A percentile compares a stretch with the other conserved stretches of the same genome.
Evolutionary conservation across 30 jellyfish, hydroid and myxozoan genomes (phyloP).

Genomic region (Hydractinia echinata): DNA sequence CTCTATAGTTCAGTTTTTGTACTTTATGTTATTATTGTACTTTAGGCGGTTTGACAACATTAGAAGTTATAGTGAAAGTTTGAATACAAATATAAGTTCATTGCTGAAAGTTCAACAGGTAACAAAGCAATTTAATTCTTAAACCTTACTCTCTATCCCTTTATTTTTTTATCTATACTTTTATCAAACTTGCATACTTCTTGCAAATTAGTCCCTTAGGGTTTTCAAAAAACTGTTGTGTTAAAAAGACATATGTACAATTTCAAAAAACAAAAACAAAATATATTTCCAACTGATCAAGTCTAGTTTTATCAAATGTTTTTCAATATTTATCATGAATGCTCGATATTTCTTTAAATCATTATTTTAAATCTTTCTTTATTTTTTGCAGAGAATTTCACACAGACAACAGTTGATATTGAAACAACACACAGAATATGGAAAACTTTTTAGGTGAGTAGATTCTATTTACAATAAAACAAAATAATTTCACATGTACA

Average conservation of each 20-base stretch:
- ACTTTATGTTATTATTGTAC: background rate
- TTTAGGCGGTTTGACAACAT: slow-evolving; percentile 90
- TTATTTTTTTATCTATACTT: background rate
- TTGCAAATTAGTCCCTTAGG: background rate
- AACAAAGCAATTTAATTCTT: background rate
- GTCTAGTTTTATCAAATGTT: background rate
- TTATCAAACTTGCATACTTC: background rate
- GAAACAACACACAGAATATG: slow-evolving; percentile 79
- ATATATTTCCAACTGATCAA: too few relatives aligned
- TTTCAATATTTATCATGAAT: background rate
- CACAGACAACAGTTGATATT: slow-evolving; percentile 43
- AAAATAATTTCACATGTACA: background rate
- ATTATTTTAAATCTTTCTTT: background rate
- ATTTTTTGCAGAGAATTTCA: slow-evolving; percentile 43
- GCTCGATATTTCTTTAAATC: background rate
- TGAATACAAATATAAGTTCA: slow-evolving; percentile 62
- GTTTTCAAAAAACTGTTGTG: background rate
- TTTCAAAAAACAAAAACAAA: too few relatives aligned
- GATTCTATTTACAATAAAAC: background rate
- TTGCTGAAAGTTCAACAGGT: slow-evolving; percentile 79
- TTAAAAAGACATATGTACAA: too few relatives aligned
- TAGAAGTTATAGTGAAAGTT: slow-evolving; percentile 75
- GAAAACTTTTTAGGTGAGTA: slow-evolving; percentile 67
- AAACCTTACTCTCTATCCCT: background rate
- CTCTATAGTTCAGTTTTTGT: background rate